Evolutionary conservation across 2,113 vertebrate genomes (phyloP).

Genomic region (Spilogale gracilis): DNA sequence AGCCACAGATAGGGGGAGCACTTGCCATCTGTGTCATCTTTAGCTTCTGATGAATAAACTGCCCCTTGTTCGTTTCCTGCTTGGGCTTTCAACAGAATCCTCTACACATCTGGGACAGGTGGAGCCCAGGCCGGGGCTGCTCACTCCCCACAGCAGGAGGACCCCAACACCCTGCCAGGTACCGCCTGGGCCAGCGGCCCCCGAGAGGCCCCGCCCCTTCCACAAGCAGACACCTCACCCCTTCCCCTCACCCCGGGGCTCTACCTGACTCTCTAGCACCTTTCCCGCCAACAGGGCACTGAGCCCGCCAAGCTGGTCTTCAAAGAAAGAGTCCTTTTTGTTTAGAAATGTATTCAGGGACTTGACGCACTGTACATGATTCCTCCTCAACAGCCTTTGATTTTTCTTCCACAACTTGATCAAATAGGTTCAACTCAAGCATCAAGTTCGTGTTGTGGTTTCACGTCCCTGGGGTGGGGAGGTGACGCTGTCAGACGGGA

Average conservation of each 20-base stretch:
- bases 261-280: not conserved
- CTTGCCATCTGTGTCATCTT: slow-evolving; percentile 21
- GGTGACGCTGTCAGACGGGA: not conserved
- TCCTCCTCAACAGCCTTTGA: slow-evolving; percentile 66
- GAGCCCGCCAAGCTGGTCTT: slow-evolving; percentile 60
- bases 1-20: not conserved
- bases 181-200: not conserved
- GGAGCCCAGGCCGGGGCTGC: not conserved
- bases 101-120: not conserved
- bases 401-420: slow-evolving; percentile 78
- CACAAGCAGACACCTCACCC: not conserved
- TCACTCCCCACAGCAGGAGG: not conserved
- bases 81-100: slow-evolving; percentile 48
- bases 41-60: not conserved
- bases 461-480: not conserved
- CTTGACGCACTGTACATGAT: not conserved
- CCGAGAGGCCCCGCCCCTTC: not conserved
- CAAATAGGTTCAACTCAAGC: slow-evolving; percentile 70
- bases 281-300: not conserved
- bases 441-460: slow-evolving; percentile 70
- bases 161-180: not conserved
- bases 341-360: not conserved
- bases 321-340: slow-evolving; percentile 51
- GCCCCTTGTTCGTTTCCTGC: not conserved
- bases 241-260: not conserved